These are phyloP conservation scores for Synergus umbraculus DNA, from an alignment of 2,888 invertebrate genomes.

Conservation along the genomic window DNA sequence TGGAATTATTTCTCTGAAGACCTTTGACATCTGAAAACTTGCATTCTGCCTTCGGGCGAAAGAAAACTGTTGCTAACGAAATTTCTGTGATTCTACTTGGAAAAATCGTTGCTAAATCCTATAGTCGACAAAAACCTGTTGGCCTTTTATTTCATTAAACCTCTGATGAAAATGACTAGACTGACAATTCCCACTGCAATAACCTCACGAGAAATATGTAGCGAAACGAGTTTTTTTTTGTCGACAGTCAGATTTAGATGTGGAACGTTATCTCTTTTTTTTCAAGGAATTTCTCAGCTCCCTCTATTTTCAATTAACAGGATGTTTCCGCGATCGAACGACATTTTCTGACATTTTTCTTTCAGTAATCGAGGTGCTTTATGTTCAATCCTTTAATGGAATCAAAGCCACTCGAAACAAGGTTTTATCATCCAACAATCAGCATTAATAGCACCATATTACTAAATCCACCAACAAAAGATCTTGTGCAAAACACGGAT, in stretches of 20 bases:
- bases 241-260: conserved; percentile 33
- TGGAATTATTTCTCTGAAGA: too few species aligned
- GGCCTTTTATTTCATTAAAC: conserved; percentile 36
- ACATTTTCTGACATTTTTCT: conserved; percentile 36
- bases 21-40: not conserved
- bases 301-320: conserved; percentile 35
- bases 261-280: conserved; percentile 17
- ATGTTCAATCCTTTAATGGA: conserved; percentile 33
- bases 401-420: conserved; percentile 4
- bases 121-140: conserved; percentile 25
- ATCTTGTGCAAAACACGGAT: conserved; percentile 22
- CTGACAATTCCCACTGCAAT: conserved; percentile 37
- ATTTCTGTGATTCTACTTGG: conserved; percentile 1
- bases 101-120: conserved; percentile 39
- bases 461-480: conserved; percentile 33
- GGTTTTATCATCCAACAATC: conserved; percentile 13
- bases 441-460: conserved; percentile 26
- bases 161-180: conserved; percentile 35
- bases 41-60: not conserved
- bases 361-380: conserved; percentile 13
- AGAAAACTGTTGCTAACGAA: not conserved
- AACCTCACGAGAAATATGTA: conserved; percentile 20
- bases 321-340: conserved; percentile 34
- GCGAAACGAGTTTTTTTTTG: conserved; percentile 30
- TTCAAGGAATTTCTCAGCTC: conserved; percentile 20